Conservation (phyloP, 2,113 vertebrate genomes). For the Oncorhynchus kisutch region DNA sequence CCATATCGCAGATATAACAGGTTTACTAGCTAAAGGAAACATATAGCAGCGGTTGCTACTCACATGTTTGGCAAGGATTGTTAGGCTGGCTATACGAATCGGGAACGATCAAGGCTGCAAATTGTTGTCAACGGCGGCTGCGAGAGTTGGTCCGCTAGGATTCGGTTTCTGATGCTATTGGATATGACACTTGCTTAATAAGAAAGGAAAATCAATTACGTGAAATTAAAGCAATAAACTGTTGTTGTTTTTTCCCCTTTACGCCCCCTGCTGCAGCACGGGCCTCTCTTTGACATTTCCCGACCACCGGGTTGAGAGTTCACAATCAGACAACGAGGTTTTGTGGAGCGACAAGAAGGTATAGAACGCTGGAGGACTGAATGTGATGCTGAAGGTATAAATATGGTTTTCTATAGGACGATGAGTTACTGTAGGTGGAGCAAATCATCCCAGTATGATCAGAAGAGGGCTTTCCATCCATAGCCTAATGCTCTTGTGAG, state of each 20-base stretch:
- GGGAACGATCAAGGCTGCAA: conserved; percentile 45
- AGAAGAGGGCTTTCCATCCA: neutral
- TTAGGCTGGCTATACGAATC: conserved; percentile 54
- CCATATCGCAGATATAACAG: conserved; percentile 34
- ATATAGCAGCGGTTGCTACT: conserved; percentile 68
- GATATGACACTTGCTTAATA: conserved; percentile 58
- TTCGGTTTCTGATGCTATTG: conserved; percentile 20
- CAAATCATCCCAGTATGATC: conserved; percentile 1
- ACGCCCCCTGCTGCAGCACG: conserved; percentile 78
- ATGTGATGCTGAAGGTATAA: conserved; percentile 56
- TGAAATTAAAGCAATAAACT: conserved; percentile 56
- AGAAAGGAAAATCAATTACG: conserved; percentile 50
- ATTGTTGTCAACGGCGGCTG: conserved; percentile 37
- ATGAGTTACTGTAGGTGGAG: conserved; percentile 49
- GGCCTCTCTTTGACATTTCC: conserved; percentile 81
- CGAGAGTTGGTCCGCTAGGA: conserved; percentile 26
- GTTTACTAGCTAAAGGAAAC: conserved; percentile 33
- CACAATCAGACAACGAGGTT: conserved; percentile 77
- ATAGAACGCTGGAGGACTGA: conserved; percentile 75
- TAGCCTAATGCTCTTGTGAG: neutral
- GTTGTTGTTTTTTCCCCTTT: conserved; percentile 60
- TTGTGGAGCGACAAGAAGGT: conserved; percentile 74
- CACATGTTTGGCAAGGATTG: conserved; percentile 76
- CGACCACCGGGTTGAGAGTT: conserved; percentile 80
- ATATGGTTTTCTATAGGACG: conserved; percentile 45